phyloP scores from a whole-genome alignment of 2,888 invertebrate species.

The Meiosimyza decipiens region DNA sequence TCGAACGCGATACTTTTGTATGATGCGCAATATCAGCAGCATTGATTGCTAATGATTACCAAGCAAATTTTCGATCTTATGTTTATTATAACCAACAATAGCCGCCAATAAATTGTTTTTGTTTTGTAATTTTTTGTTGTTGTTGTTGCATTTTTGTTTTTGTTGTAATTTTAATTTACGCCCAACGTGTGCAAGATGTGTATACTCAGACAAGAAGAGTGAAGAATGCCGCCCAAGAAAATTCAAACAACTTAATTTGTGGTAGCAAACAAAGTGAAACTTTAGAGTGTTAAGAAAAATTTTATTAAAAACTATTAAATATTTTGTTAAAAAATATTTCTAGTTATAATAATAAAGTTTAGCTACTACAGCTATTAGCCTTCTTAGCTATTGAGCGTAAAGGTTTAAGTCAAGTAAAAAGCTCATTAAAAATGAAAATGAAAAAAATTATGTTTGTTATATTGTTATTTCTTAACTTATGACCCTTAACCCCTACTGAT shows the following conservation, averaged over 20 bases:
- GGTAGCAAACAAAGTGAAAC: neutral
- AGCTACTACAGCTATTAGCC: too few species aligned
- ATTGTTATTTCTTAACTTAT: neutral
- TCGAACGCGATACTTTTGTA: neutral
- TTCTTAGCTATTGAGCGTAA: too few species aligned
- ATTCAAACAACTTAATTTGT: neutral
- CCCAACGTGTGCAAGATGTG: constrained; percentile 3
- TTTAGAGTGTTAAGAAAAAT: neutral
- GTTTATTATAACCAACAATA: constrained; percentile 18
- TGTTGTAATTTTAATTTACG: constrained; percentile 23
- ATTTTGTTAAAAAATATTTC: too few species aligned
- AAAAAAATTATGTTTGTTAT: too few species aligned
- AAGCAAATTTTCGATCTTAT: constrained; percentile 39
- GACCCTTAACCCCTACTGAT: too few species aligned
- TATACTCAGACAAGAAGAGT: too few species aligned
- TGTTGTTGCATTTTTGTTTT: constrained; percentile 9
- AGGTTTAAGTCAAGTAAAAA: too few species aligned
- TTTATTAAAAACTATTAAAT: too few species aligned
- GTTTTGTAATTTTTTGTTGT: constrained; percentile 22
- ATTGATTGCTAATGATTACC: constrained; percentile 54
- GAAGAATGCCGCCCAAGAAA: too few species aligned
- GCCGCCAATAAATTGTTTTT: constrained; percentile 29
- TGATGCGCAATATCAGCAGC: constrained; percentile 26
- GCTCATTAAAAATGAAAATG: too few species aligned
- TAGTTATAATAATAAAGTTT: too few species aligned